phyloP scores from a whole-genome alignment of 2,113 vertebrate species.

The Sceloporus undulatus region DNA sequence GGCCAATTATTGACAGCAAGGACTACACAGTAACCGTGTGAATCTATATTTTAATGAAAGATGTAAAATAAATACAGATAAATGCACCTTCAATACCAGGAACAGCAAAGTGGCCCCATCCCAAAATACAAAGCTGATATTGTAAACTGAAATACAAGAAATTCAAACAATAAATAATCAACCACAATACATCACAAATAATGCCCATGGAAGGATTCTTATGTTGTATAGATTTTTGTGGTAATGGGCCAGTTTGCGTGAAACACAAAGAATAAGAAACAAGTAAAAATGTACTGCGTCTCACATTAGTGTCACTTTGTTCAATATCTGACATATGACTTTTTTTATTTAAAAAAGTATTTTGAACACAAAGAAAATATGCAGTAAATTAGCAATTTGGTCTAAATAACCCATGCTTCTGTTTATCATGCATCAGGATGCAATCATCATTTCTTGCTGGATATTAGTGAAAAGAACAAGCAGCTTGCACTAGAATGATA shows the following conservation, averaged over 20 bases:
- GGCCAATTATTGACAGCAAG: background rate
- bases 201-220: conserved; percentile 9
- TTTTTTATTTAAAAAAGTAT: conserved; percentile 11
- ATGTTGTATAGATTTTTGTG: conserved; percentile 20
- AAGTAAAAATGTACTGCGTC: conserved; percentile 3
- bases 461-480: conserved; percentile 65
- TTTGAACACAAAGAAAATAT: conserved; percentile 39
- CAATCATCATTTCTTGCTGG: conserved; percentile 60
- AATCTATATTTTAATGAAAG: conserved; percentile 11
- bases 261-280: conserved; percentile 35
- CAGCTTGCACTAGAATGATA: conserved; percentile 46
- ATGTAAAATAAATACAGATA: conserved; percentile 24
- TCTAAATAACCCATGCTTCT: conserved; percentile 69
- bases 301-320: conserved; percentile 38
- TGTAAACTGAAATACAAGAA: conserved; percentile 56
- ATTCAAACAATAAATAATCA: conserved; percentile 49
- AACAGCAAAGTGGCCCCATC: background rate
- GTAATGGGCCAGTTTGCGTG: background rate
- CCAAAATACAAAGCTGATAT: conserved; percentile 30
- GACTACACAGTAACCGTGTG: background rate
- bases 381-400: conserved; percentile 40
- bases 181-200: conserved; percentile 33
- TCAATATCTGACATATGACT: conserved; percentile 5
- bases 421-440: conserved; percentile 68
- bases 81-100: conserved; percentile 9